These are phyloP conservation scores for Microtus montanus DNA, from an alignment of 2,113 vertebrate species.

Conservation along the genomic window DNA sequence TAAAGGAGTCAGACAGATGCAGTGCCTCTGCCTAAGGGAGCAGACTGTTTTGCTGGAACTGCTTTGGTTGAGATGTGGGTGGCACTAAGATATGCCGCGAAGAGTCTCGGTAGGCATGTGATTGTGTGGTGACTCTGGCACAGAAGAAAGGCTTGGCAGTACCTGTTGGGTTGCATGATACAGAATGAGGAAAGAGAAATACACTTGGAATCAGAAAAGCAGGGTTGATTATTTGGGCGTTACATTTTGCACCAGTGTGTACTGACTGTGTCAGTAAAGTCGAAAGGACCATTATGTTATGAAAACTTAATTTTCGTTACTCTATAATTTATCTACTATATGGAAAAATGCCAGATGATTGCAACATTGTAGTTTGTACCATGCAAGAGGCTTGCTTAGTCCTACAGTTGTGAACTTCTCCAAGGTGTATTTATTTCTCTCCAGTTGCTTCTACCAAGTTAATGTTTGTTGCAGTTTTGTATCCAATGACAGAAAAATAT, in stretches of 20 bases:
- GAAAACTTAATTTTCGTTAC: neutral
- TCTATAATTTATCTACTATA: neutral
- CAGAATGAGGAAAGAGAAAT: neutral
- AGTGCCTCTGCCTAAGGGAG: fast-evolving
- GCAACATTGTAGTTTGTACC: neutral
- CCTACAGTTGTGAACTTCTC: neutral
- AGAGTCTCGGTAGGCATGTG: neutral
- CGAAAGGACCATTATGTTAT: neutral
- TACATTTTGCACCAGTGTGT: neutral
- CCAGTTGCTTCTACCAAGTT: neutral
- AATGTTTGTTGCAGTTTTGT: neutral
- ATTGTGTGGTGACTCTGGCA: neutral
- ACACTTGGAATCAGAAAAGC: neutral
- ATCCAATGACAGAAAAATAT: neutral
- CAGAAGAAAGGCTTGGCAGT: neutral
- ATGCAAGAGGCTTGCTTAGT: neutral
- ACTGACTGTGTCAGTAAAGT: neutral
- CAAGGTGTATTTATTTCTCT: neutral
- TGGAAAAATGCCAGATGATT: neutral
- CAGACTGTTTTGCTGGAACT: neutral
- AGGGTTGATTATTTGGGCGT: neutral
- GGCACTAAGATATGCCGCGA: neutral
- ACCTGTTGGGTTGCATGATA: neutral
- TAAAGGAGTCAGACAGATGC: neutral
- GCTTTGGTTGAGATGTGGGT: no score